Base-by-base conservation (phyloP, 2,113 vertebrate species). In the Microtus pennsylvanicus region DNA sequence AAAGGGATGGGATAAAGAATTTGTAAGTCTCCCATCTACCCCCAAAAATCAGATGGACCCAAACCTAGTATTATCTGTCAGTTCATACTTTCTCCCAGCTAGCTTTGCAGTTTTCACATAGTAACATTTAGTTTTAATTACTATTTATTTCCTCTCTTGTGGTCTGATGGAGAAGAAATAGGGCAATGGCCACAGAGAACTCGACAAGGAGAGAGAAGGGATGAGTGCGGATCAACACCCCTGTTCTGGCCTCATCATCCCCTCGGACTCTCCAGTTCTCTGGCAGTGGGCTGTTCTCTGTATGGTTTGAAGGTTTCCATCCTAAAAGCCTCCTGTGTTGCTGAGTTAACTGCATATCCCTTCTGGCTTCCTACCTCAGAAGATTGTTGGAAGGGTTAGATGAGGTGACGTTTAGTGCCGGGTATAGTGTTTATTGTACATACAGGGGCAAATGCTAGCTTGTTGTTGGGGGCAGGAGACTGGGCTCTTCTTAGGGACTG, bases 121-220 rank as follows among this genome's bases (percentile, higher is more conserved):
- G 67, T 93, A 86, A 58, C 50, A 42, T n/a, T 97, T 86, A 82
- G 58, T 94, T 93, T 96, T 76, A 65, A 24, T 96, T 91, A 93
- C 87, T 93, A 21, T 90, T 93, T 93, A 61, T 94, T 94, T 96
- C 95, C 61, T 97, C 91, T 96, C 82, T 82, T 89, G 77, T 97
- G 94, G 94, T 97, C 90, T 91, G 55, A 89, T 78, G 87, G 78
- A 95, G 80, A 82, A 82, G 78, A 80, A 93, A 22, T n/a, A 96
- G 94, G 85, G 76, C 93, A 89, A n/a, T 94, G 85, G 75, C 96
- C 90, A 96, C 67, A 85, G 75, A 85, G 75, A 96, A 90, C 30
- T 81, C 70, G 7, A 76, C 87, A 61, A 78, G 63, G 69, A 89
- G 69, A 90, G 33, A 1, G 45, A 63, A 76, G n/a, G 72, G 69